Conservation (phyloP, 1,140 invertebrate genomes). For the Psilanteris sp. region DNA sequence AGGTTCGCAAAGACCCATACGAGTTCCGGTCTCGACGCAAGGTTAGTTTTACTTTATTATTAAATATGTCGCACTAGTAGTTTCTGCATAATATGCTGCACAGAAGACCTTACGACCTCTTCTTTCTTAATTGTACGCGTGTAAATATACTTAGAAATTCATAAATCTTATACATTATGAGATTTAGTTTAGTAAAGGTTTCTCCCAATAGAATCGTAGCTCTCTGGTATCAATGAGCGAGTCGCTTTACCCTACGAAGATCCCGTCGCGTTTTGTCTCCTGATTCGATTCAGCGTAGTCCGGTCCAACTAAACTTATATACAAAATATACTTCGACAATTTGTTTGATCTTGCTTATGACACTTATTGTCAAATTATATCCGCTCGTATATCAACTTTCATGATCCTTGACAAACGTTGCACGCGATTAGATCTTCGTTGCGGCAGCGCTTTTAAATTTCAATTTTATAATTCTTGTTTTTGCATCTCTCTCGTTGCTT, state of each 20-base stretch:
- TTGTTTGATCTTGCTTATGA: conserved; percentile 22
- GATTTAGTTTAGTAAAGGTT: conserved; percentile 66
- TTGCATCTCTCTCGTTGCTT: conserved; percentile 47
- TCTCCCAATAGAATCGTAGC: conserved; percentile 34
- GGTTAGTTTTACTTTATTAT: conserved; percentile 72
- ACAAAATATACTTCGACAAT: conserved; percentile 47
- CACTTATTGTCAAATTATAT: conserved; percentile 48
- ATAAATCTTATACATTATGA: conserved; percentile 75
- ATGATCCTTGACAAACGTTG: neutral
- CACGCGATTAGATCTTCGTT: conserved; percentile 12
- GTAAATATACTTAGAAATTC: conserved; percentile 77
- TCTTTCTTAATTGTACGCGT: conserved; percentile 71
- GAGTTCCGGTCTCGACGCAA: conserved; percentile 69
- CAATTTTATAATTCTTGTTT: conserved; percentile 48
- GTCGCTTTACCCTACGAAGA: conserved; percentile 10
- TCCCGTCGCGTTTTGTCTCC: conserved; percentile 11
- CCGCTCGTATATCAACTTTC: conserved; percentile 15
- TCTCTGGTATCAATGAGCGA: conserved; percentile 22
- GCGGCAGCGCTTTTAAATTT: conserved; percentile 23
- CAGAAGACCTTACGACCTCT: conserved; percentile 70
- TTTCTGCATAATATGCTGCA: conserved; percentile 74
- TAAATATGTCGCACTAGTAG: conserved; percentile 75
- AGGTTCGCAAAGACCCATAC: conserved; percentile 54
- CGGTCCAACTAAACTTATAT: conserved; percentile 10
- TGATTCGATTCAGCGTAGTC: conserved; percentile 6